A percentile compares a stretch with the other conserved stretches of the same genome.
phyloP scores from a whole-genome alignment of 37 sponge, comb jelly and placozoan species.

The Ephydatia muelleri region DNA sequence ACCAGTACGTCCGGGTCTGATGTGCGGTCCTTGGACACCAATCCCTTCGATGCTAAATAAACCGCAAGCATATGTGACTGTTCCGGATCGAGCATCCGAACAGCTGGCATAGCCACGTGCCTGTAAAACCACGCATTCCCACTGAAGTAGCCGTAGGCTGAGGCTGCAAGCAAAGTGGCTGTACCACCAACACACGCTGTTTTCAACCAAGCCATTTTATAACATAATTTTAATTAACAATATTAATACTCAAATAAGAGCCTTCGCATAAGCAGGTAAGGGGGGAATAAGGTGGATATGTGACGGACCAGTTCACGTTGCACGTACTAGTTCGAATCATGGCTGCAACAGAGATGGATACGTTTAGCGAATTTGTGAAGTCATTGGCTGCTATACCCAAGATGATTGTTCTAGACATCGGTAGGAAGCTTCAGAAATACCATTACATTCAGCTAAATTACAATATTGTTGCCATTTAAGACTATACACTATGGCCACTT shows the following conservation, averaged over 20 bases:
- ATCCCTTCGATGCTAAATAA: constrained; percentile 31
- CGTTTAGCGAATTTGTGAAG: constrained; percentile 36
- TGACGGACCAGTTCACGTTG: no score
- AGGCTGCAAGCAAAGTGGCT: constrained; percentile 14
- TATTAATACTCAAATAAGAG: no score
- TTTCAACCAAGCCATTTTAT: background rate
- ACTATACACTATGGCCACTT: constrained; percentile 69
- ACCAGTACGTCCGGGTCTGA: constrained; percentile 44
- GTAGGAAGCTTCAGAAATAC: constrained; percentile 10
- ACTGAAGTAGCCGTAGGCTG: constrained; percentile 30
- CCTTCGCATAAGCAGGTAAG: no score
- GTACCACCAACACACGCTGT: constrained; percentile 10
- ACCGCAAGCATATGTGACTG: constrained; percentile 72
- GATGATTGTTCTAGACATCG: constrained; percentile 56
- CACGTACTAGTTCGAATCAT: background rate
- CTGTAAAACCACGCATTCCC: constrained; percentile 51
- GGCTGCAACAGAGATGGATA: background rate
- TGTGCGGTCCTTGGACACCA: constrained; percentile 32
- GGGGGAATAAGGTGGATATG: no score
- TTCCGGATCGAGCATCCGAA: constrained; percentile 65
- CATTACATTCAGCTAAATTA: background rate
- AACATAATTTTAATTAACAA: background rate
- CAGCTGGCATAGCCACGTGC: constrained; percentile 54
- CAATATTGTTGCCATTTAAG: constrained; percentile 6
- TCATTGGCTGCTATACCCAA: constrained; percentile 33